Evolutionary conservation across 1,140 invertebrate species (phyloP).

Genomic region (Proales similis): DNA sequence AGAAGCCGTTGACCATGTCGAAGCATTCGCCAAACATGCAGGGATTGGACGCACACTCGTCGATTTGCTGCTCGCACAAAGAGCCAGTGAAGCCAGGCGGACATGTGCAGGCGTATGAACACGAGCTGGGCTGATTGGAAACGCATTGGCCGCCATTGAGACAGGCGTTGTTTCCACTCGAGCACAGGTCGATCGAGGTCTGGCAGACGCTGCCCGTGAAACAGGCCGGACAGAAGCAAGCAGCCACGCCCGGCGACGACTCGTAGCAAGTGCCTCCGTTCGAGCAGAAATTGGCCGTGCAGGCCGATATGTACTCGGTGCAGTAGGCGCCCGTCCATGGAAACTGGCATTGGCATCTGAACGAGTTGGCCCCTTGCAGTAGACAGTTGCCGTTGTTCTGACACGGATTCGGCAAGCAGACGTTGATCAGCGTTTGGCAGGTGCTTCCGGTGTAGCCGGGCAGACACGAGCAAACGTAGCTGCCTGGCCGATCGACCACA

Average conservation of each 20-base stretch:
- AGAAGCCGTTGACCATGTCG: conserved; percentile 26
- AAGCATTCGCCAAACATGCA: conserved; percentile 22
- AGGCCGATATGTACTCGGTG: conserved; percentile 16
- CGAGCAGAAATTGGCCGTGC: conserved; percentile 25
- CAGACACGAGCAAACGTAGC: conserved; percentile 73
- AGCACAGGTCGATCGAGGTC: background rate
- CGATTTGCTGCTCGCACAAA: conserved; percentile 38
- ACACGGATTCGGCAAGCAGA: conserved; percentile 40
- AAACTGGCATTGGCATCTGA: conserved; percentile 2
- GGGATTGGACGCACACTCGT: conserved; percentile 37
- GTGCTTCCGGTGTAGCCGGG: conserved; percentile 83
- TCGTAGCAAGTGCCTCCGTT: conserved; percentile 38
- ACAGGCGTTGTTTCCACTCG: conserved; percentile 14
- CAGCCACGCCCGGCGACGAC: conserved; percentile 1
- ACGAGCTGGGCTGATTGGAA: conserved; percentile 25
- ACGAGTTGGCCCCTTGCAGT: conserved; percentile 19
- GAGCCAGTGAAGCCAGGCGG: conserved; percentile 27
- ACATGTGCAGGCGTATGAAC: conserved; percentile 29
- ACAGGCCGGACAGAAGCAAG: conserved; percentile 29
- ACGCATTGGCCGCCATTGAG: conserved; percentile 34
- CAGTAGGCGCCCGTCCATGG: conserved; percentile 6
- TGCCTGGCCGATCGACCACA: conserved; percentile 4
- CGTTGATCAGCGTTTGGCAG: conserved; percentile 76
- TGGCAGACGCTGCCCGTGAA: conserved; percentile 18
- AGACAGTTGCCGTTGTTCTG: conserved; percentile 30